phyloP scores from a whole-genome alignment of 1,140 invertebrate species.

The Alviniconcha marisindica region DNA sequence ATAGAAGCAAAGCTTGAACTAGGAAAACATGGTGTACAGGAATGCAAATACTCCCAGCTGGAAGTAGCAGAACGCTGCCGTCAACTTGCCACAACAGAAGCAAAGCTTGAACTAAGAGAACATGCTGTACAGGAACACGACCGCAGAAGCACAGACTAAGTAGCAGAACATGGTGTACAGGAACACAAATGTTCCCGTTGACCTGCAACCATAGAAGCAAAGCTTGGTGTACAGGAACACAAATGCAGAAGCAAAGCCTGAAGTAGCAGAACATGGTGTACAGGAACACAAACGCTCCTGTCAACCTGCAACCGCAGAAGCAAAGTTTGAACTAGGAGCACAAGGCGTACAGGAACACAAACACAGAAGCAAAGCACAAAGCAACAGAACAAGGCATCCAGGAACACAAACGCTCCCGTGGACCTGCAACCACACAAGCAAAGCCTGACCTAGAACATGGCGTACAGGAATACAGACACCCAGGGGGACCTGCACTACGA shows the following conservation, averaged over 20 bases:
- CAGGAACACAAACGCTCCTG: slow-evolving; percentile 78
- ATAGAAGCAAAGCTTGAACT: too few relatives aligned
- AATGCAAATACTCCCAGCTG: slow-evolving; percentile 45
- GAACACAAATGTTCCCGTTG: slow-evolving; percentile 78
- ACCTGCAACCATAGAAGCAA: slow-evolving; percentile 76
- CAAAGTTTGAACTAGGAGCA: neutral
- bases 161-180: slow-evolving; percentile 79
- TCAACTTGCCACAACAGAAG: too few relatives aligned
- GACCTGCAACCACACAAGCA: slow-evolving; percentile 71
- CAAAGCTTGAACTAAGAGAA: slow-evolving; percentile 74
- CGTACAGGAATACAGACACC: too few relatives aligned
- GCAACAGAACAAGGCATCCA: slow-evolving; percentile 79
- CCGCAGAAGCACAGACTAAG: too few relatives aligned
- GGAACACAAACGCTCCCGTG: slow-evolving; percentile 78
- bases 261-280: slow-evolving; percentile 79
- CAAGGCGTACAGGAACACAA: slow-evolving; percentile 38
- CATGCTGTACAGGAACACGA: slow-evolving; percentile 51
- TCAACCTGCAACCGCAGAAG: slow-evolving; percentile 73
- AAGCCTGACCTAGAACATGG: too few relatives aligned
- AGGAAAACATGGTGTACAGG: neutral
- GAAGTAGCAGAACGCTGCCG: neutral
- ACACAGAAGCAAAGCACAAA: too few relatives aligned
- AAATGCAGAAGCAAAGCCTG: slow-evolving; percentile 69
- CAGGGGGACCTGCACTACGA: too few relatives aligned
- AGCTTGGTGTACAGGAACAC: slow-evolving; percentile 30